A percentile compares a stretch with the other conserved stretches of the same genome.
Conservation (phyloP, 2,888 invertebrate species). For the Dolichopus griseipennis region DNA sequence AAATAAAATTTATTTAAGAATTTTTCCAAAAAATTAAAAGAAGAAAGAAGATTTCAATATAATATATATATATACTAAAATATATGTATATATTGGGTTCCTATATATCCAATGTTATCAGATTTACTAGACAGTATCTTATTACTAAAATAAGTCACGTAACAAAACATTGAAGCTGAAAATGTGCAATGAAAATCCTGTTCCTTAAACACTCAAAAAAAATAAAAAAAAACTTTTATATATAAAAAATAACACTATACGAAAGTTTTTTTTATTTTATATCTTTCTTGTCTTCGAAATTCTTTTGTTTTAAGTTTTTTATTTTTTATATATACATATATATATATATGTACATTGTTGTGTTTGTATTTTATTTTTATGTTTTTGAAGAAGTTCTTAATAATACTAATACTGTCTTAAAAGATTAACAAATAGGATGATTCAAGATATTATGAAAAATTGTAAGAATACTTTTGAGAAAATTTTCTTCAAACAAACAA, state of each 20-base stretch:
- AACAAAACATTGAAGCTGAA: conserved; percentile 1
- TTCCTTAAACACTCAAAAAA: neutral
- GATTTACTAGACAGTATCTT: neutral
- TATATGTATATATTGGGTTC: neutral
- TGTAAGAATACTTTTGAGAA: no score
- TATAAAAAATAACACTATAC: neutral
- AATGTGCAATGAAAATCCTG: conserved; percentile 1
- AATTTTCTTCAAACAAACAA: no score
- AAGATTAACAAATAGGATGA: no score
- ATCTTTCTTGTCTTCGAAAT: no score
- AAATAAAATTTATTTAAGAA: neutral
- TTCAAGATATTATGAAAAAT: no score
- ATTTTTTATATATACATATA: no score
- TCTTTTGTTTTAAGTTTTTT: no score
- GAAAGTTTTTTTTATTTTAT: no score
- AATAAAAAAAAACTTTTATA: neutral
- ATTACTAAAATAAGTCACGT: conserved; percentile 2
- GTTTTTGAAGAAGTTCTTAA: no score
- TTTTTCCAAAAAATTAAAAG: neutral
- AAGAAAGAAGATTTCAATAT: neutral
- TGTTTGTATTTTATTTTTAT: no score
- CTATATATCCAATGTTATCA: neutral
- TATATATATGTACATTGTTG: no score
- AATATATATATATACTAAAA: neutral
- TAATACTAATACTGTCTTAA: no score